Evolutionary conservation across 2,113 vertebrate genomes (phyloP).

Genomic region (Corydoras maculifer): DNA sequence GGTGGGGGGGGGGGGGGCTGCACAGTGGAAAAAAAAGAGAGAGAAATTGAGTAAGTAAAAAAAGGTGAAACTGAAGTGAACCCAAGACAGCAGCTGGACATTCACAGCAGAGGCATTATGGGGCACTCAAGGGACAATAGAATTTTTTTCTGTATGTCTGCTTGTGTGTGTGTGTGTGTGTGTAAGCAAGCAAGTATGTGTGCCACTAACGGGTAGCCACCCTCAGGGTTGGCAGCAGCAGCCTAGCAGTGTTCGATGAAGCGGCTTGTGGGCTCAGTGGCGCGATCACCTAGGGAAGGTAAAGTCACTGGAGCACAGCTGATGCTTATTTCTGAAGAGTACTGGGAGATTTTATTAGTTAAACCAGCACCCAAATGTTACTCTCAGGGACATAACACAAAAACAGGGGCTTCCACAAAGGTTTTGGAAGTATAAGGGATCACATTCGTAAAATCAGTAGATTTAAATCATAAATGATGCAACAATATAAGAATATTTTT

Average conservation of each 20-base stretch:
- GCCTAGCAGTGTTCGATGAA: slow-evolving; percentile 70
- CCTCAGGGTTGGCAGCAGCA: slow-evolving; percentile 75
- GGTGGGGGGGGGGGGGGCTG: not conserved
- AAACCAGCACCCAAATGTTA: slow-evolving; percentile 41
- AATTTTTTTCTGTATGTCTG: slow-evolving; percentile 46
- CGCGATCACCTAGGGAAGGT: slow-evolving; percentile 73
- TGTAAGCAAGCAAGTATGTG: slow-evolving; percentile 35
- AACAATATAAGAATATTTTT: not conserved
- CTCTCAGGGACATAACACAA: slow-evolving; percentile 20
- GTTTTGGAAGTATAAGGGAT: slow-evolving; percentile 5
- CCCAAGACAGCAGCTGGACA: slow-evolving; percentile 62
- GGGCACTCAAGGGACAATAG: slow-evolving; percentile 65
- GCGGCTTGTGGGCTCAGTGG: slow-evolving; percentile 68
- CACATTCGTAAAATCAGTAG: not conserved
- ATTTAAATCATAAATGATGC: slow-evolving; percentile 1
- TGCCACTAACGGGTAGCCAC: slow-evolving; percentile 69
- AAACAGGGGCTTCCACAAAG: slow-evolving; percentile 20
- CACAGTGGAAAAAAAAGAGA: not conserved
- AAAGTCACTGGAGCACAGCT: slow-evolving; percentile 71
- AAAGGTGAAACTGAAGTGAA: slow-evolving; percentile 13
- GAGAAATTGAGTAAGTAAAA: slow-evolving; percentile 11
- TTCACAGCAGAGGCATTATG: slow-evolving; percentile 66
- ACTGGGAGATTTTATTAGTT: slow-evolving; percentile 74
- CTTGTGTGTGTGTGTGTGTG: slow-evolving; percentile 31
- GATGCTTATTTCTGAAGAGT: slow-evolving; percentile 75